Base-by-base conservation (phyloP, 1,140 invertebrate species). In the Heterodera schachtii region DNA sequence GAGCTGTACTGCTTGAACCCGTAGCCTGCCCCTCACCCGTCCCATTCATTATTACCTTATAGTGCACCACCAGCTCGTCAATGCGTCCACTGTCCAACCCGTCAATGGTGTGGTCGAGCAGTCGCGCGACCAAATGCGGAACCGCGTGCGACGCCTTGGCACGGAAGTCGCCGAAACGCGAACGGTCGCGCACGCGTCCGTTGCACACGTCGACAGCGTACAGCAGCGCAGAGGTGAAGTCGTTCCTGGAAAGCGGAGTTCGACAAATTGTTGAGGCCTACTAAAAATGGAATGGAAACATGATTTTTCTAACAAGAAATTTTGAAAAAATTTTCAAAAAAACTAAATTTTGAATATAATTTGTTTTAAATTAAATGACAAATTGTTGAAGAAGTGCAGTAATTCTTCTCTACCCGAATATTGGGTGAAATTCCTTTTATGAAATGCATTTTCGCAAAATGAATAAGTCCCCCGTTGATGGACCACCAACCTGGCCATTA, bases 61-160 rank as follows among this genome's bases (percentile, higher is more conserved):
- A 87, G 31, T 87, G 79, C n/a, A 80, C 41, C n/a, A 82, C 74
- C 49, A 86, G 52, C 43, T 86, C 85, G 69, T 84, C 67, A 11
- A 87, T 82, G 49, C 64, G 75, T 19, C 86, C 86, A 19, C 70
- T 71, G 57, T 76, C 52, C 13, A 87, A 31, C 6, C 86, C 86
- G 52, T 82, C 77, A 7, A 81, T 73, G 11, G 84, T 85, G 41
- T 79, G 41, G 52, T 88, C 85, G 16, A 87, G 76, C 57, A 87
- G 64, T 69, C 57, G 49, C 31, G 46, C 8, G 31, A 76, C 92
- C 91, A 88, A 69, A 16, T 31, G 21, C 44, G 80, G 84, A 31
- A 86, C 71, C 43, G 49, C 46, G 44, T 52, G 74, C 41, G 79
- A 83, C 21, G 67, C 74, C 3, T 71, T 46, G 47, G 73, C 43